Base-by-base conservation (phyloP, 2,797 vertebrate genomes). In the Pantherophis vulpinus region DNA sequence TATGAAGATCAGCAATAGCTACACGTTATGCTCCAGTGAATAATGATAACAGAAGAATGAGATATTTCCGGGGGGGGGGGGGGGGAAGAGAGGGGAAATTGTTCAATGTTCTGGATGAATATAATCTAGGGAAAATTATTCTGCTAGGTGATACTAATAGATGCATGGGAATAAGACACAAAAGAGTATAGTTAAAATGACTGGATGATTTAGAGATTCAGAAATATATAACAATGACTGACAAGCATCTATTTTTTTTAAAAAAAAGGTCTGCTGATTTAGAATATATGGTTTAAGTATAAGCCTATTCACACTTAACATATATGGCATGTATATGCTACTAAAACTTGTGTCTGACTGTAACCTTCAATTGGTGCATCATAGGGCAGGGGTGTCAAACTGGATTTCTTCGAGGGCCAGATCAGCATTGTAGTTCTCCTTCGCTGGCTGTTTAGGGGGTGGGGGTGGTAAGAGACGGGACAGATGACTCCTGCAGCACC, bases 51-150 rank as follows among this genome's bases (percentile, higher is more conserved):
- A 5, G 4, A 83, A 83, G 37, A 83, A 83, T 83, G 74, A 83
- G 37, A 23, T 47, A 47, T 47, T 83, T 83, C n/a, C 0, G 5
- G 12, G 4, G 29, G 6, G n/a, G 14, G n/a, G 14, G 0, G 14
- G 70, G 32, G 18, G 18, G 16, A 2, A 42, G 18, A 20, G 25
- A 29, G 27, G 27, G 27, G 27, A 63, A 63, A 63, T 32, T 74
- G 70, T 79, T 79, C 70, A 79, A 42, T 37, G 9, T 79, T 79
- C 18, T 79, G 32, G 37, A 42, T 11, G 20, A 83, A 83, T 47
- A 47, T 83, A 83, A 83, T 83, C 74, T 23, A 47, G 74, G 4
- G 10, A 5, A 83, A 25, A 83, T 47, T 47, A 47, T 83, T 83
- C 74, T 25, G 74, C 37, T 83, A 47, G 74, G 20, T 83, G 74